phyloP scores from a whole-genome alignment of 2,797 vertebrate species.

The Centroberyx gerrardi region DNA sequence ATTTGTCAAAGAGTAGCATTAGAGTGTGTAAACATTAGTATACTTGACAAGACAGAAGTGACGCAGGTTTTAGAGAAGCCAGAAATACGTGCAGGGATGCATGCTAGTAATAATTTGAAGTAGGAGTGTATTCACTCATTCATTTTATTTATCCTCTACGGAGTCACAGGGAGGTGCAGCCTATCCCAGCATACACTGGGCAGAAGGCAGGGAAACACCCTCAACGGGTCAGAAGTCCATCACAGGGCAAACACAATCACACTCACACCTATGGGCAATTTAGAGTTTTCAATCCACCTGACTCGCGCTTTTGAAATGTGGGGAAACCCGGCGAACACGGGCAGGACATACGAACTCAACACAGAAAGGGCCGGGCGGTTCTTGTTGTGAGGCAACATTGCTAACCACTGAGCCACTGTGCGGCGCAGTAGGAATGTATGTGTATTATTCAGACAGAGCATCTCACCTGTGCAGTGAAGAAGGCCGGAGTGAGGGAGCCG shows the following conservation, averaged over 20 bases:
- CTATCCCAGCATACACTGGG: no score
- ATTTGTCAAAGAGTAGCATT: not conserved
- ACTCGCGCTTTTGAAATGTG: not conserved
- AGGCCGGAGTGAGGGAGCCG: conserved; percentile 94
- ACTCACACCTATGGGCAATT: not conserved
- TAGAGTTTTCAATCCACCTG: conserved; percentile 6
- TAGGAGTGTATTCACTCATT: no score
- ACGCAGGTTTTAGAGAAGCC: no score
- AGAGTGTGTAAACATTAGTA: not conserved
- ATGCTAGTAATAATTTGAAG: not conserved
- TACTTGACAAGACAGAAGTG: no score
- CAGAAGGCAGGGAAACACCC: no score
- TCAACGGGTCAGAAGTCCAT: not conserved
- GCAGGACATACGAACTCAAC: no score
- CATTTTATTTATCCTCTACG: no score
- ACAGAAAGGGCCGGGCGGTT: no score
- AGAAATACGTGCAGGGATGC: not conserved
- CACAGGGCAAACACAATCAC: not conserved
- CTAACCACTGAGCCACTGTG: not conserved
- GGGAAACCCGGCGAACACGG: not conserved
- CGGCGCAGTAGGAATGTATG: not conserved
- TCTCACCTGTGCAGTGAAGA: conserved; percentile 95
- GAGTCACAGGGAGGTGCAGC: no score
- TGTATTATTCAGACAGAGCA: not conserved
- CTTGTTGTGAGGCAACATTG: no score